Evolutionary conservation across 2,888 invertebrate species (phyloP).

Genomic region (Loripinus fragilis): DNA sequence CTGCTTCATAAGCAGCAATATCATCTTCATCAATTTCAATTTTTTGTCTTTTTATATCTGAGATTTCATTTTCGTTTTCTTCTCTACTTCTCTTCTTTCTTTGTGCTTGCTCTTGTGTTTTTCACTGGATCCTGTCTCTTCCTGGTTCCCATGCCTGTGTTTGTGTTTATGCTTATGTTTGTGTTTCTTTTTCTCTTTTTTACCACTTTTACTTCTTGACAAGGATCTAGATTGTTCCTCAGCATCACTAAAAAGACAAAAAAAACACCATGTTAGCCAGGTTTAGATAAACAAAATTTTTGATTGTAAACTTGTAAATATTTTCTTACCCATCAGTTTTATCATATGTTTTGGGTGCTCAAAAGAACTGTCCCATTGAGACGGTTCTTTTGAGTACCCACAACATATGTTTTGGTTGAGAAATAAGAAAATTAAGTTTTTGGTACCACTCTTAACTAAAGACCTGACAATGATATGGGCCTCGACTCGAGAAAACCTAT

Average conservation of each 20-base stretch:
- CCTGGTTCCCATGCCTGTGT: constrained; percentile 83
- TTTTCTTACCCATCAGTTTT: too few relatives aligned
- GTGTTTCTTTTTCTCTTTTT: constrained; percentile 77
- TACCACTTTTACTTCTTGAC: constrained; percentile 29
- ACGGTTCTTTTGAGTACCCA: too few relatives aligned
- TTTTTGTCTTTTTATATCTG: constrained; percentile 55
- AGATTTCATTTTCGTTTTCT: constrained; percentile 38
- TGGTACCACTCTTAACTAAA: too few relatives aligned
- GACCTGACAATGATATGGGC: too few relatives aligned
- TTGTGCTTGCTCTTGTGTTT: constrained; percentile 76
- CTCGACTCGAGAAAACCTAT: too few relatives aligned
- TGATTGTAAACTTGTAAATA: too few relatives aligned
- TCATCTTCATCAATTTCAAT: constrained; percentile 37
- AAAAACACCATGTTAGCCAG: too few relatives aligned
- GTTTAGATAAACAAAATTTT: too few relatives aligned
- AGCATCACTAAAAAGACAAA: constrained; percentile 64
- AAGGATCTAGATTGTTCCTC: constrained; percentile 54
- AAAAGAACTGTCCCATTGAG: too few relatives aligned
- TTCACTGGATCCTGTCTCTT: constrained; percentile 31
- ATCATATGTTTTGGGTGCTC: too few relatives aligned
- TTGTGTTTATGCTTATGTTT: constrained; percentile 87
- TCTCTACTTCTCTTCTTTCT: constrained; percentile 74
- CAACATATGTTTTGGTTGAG: too few relatives aligned
- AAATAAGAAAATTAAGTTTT: too few relatives aligned
- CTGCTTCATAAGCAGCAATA: constrained; percentile 24